A percentile compares a stretch with the other conserved stretches of the same genome.
Evolutionary conservation across 2,113 vertebrate species (phyloP).

Genomic region (Brachirus orientalis): DNA sequence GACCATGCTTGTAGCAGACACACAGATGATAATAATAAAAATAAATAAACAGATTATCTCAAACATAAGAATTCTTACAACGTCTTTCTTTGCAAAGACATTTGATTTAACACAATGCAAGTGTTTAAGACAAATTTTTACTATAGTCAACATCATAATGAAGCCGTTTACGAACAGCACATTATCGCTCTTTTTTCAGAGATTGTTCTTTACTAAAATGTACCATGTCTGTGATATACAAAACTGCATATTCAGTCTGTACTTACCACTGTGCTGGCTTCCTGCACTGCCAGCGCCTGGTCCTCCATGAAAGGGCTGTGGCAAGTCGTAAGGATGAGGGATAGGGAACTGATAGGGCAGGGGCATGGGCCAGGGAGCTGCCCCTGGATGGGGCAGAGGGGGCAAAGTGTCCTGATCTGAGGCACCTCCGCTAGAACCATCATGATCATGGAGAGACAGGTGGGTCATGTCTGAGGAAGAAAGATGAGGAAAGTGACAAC

Average conservation of each 20-base stretch:
- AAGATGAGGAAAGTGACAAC: background rate
- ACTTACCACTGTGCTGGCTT: conserved; percentile 93
- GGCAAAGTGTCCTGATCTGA: conserved; percentile 98
- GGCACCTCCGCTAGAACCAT: conserved; percentile 95
- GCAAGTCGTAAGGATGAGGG: conserved; percentile 91
- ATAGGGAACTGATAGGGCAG: conserved; percentile 95
- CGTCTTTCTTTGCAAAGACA: too few relatives aligned
- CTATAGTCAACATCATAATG: too few relatives aligned
- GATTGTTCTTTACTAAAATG: background rate
- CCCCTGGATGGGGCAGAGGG: conserved; percentile 93
- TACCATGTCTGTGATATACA: background rate
- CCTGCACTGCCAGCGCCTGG: conserved; percentile 87
- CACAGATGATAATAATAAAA: too few relatives aligned
- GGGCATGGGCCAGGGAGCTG: conserved; percentile 94
- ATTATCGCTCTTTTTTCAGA: background rate
- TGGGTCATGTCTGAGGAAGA: conserved; percentile 91
- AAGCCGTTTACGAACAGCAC: background rate
- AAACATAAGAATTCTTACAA: too few relatives aligned
- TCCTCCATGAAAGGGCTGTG: conserved; percentile 87
- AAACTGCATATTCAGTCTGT: background rate
- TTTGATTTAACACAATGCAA: too few relatives aligned
- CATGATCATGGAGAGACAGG: conserved; percentile 94
- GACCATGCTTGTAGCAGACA: too few relatives aligned
- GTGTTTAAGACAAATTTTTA: too few relatives aligned
- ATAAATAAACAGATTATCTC: too few relatives aligned